Evolutionary conservation across 2,888 invertebrate species (phyloP), one percentile per base, ranked within the genome.

Genomic region (Phymatocera aterrima): DNA sequence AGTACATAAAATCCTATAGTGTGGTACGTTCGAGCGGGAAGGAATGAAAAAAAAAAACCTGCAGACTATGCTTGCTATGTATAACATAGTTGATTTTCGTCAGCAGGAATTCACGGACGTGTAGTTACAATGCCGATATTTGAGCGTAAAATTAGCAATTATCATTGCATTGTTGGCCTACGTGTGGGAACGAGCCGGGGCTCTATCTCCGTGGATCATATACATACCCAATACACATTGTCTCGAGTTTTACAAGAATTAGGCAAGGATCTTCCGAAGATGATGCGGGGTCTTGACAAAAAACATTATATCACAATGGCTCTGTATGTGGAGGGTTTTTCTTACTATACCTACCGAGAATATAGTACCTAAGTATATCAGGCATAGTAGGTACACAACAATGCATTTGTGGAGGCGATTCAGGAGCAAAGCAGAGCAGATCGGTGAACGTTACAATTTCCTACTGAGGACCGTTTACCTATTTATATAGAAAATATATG

Each of bases 111-210:
- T 8, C 43, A 43, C 1, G 24, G 31, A 61, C 61, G 0, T 1
- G n/a, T 31, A 5, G n/a, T n/a, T n/a, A n/a, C n/a, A n/a, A n/a
- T n/a, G n/a, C n/a, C n/a, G n/a, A 75, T 40, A 57, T 75, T 60
- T 24, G 60, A 28, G 57, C 75, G 75, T 54, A 37, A 75, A 75
- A 75, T 75, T 57, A 15, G 24, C 75, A 75, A 57, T 75, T 75
- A 75, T 75, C 24, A 75, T 75, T 60, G 37, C 57, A 75, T 75
- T 57, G 57, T 75, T 43, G 57, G 24, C 18, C 40, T 21, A 40
- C 18, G 34, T 40, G 75, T 57, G 75, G 75, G 75, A 75, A 75
- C 37, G 40, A 18, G 3, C n/a, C 3, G 61, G 31, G 64, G 64
- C 24, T 18, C 24, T 10, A 21, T 18, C 6, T 40, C 12, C 28